Evolutionary conservation across 1,140 invertebrate species (phyloP).

Genomic region (Drosophila nebulosa): DNA sequence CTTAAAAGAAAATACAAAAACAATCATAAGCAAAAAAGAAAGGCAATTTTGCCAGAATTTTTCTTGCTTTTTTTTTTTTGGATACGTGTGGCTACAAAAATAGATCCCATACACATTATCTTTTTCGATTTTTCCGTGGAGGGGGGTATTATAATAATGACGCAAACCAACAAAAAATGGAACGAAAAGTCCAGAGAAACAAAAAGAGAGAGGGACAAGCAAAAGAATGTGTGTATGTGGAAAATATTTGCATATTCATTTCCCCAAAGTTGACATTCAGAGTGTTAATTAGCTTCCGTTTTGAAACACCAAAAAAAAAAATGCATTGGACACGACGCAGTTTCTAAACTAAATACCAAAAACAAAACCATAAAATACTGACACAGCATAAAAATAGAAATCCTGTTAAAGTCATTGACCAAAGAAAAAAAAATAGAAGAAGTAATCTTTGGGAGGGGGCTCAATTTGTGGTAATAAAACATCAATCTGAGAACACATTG

Average conservation of each 20-base stretch:
- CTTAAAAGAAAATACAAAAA: too few relatives aligned
- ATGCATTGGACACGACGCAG: conserved; percentile 41
- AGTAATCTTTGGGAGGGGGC: conserved; percentile 29
- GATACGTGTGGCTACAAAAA: conserved; percentile 47
- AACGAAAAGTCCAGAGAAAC: not conserved
- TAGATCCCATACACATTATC: conserved; percentile 45
- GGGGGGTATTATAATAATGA: not conserved
- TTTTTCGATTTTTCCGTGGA: conserved; percentile 27
- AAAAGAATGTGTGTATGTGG: not conserved
- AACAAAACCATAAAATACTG: conserved; percentile 45
- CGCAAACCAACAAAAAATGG: not conserved
- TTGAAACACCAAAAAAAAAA: conserved; percentile 17
- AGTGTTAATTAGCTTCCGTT: not conserved
- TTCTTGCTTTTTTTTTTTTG: conserved; percentile 4
- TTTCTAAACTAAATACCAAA: conserved; percentile 47
- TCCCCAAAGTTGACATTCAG: not conserved
- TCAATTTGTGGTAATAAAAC: conserved; percentile 20
- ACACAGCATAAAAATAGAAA: conserved; percentile 44
- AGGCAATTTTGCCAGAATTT: conserved; percentile 15
- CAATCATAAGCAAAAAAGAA: conserved; percentile 13
- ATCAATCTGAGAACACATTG: conserved; percentile 15
- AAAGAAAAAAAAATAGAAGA: conserved; percentile 1
- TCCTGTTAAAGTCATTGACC: conserved; percentile 39
- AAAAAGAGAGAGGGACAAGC: not conserved
- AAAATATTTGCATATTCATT: not conserved